phyloP scores from a whole-genome alignment of 2,797 vertebrate species.

The Oreortyx pictus region DNA sequence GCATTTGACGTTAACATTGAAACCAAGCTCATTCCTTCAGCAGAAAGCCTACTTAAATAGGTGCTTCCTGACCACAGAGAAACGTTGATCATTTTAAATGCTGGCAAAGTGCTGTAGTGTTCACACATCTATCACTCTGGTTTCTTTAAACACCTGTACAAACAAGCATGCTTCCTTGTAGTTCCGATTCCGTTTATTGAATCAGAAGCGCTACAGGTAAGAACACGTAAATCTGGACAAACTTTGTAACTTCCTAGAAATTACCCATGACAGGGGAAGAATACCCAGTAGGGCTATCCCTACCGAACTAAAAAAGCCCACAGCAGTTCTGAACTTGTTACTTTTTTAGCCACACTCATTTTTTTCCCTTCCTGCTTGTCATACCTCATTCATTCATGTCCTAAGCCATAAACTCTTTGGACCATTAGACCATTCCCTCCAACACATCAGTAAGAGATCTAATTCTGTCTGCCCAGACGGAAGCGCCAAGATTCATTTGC shows the following conservation, averaged over 20 bases:
- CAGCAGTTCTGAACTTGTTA: neutral
- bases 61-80: neutral
- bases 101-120: neutral
- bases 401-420: neutral
- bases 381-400: neutral
- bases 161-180: neutral
- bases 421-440: neutral
- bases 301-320: fast-evolving
- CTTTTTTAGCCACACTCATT: neutral
- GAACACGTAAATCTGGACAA: neutral
- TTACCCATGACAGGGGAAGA: neutral
- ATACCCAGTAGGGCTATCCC: neutral
- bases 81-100: neutral
- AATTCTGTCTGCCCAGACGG: neutral
- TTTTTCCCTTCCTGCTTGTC: neutral
- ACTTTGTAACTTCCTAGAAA: neutral
- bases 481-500: neutral
- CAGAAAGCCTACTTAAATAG: neutral
- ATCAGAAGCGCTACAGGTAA: neutral
- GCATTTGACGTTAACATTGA: neutral
- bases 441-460: neutral
- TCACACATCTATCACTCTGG: neutral
- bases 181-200: neutral
- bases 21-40: neutral
- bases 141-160: neutral